These are phyloP conservation scores for Zoanthus solanderi DNA, from an alignment of 92 coral and sea anemone genomes.

Conservation along the genomic window DNA sequence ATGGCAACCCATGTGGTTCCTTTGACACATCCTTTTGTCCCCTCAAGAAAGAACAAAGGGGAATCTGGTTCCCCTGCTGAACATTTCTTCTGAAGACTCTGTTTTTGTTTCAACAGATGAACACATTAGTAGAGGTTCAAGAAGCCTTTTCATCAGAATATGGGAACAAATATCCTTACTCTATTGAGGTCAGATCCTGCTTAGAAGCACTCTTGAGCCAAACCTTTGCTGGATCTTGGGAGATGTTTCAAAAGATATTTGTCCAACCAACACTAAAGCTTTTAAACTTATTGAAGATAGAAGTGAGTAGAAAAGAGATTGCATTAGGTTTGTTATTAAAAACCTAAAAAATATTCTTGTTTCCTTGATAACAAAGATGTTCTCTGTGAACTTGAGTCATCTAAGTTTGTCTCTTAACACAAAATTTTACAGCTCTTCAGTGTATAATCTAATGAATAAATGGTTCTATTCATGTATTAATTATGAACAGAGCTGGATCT, in stretches of 20 bases:
- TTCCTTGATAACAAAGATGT: neutral
- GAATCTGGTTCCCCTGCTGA: neutral
- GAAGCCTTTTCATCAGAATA: slow-evolving; percentile 37
- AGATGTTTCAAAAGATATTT: slow-evolving; percentile 11
- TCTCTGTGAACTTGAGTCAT: too few relatives aligned
- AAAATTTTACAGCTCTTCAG: too few relatives aligned
- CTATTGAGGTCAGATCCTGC: slow-evolving; percentile 19
- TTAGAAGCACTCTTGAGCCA: slow-evolving; percentile 11
- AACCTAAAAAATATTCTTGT: too few relatives aligned
- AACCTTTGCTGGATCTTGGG: slow-evolving; percentile 18
- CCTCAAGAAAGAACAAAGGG: too few relatives aligned
- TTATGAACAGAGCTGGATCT: too few relatives aligned
- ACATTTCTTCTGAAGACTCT: too few relatives aligned
- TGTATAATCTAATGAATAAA: too few relatives aligned
- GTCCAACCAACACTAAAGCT: slow-evolving; percentile 49
- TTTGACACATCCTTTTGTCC: too few relatives aligned
- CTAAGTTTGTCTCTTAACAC: too few relatives aligned
- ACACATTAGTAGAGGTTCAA: slow-evolving; percentile 14
- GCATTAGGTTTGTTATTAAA: neutral
- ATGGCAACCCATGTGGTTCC: too few relatives aligned
- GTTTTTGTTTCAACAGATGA: slow-evolving; percentile 24
- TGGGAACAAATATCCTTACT: slow-evolving; percentile 50
- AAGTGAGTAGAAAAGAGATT: slow-evolving; percentile 15
- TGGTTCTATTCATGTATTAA: too few relatives aligned
- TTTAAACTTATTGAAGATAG: slow-evolving; percentile 43